Evolutionary conservation across 1,140 invertebrate species (phyloP).

Genomic region (Ostrea denselamellosa): DNA sequence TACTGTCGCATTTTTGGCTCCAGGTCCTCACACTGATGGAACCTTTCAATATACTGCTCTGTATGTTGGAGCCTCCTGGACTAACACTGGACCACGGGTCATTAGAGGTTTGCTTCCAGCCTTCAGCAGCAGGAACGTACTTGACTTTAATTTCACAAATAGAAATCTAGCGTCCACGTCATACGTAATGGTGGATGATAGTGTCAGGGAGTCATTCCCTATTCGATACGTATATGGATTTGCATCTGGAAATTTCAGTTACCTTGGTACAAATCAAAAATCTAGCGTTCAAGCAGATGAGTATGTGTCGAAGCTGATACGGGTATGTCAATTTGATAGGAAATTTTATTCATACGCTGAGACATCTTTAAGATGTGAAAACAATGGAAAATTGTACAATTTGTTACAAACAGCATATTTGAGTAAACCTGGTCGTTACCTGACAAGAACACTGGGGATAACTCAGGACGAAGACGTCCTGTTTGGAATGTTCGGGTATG

Average conservation of each 20-base stretch:
- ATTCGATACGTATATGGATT: constrained; percentile 98
- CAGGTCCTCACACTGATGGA: constrained; percentile 90
- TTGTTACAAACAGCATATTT: constrained; percentile 95
- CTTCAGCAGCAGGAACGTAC: constrained; percentile 93
- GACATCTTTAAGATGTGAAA: constrained; percentile 95
- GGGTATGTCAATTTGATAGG: constrained; percentile 97
- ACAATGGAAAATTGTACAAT: constrained; percentile 89
- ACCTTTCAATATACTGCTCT: constrained; percentile 89
- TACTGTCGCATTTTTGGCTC: constrained; percentile 97
- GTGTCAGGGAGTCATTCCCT: constrained; percentile 66
- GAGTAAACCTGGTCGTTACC: constrained; percentile 93
- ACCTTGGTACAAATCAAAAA: constrained; percentile 97
- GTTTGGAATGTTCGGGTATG: constrained; percentile 95
- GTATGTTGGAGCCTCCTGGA: constrained; percentile 98
- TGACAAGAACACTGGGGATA: constrained; percentile 93
- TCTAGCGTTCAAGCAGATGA: constrained; percentile 87
- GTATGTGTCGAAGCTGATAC: constrained; percentile 95
- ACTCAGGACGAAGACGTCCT: constrained; percentile 92
- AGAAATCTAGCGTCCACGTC: constrained; percentile 46
- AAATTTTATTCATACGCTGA: constrained; percentile 99
- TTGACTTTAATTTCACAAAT: constrained; percentile 93
- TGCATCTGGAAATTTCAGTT: constrained; percentile 95
- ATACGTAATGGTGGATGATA: constrained; percentile 54
- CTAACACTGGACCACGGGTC: constrained; percentile 93
- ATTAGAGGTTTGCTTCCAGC: constrained; percentile 93